Conservation (phyloP, 2,797 vertebrate genomes). For the Cheirogaleus major region DNA sequence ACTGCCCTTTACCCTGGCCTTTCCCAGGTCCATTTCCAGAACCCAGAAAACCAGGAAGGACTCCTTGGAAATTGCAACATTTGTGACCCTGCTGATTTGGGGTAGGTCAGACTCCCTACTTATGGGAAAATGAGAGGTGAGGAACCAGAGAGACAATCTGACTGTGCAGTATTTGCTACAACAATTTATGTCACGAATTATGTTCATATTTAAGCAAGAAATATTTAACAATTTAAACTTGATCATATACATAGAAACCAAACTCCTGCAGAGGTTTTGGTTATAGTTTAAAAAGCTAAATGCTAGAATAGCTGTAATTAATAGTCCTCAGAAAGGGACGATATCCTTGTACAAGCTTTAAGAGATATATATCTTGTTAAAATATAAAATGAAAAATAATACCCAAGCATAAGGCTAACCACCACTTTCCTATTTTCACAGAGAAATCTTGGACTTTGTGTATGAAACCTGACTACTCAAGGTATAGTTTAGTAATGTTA, state of each 20-base stretch:
- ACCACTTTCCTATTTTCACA: constrained; percentile 19
- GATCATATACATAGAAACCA: constrained; percentile 14
- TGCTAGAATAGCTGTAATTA: constrained; percentile 28
- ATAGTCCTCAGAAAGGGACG: neutral
- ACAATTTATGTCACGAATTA: constrained; percentile 7
- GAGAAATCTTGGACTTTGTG: neutral
- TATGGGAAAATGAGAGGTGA: neutral
- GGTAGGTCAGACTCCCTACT: neutral
- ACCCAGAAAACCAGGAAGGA: constrained; percentile 31
- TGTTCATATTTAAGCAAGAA: constrained; percentile 16
- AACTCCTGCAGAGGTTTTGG: constrained; percentile 15
- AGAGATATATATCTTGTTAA: neutral
- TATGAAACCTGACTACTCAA: constrained; percentile 4
- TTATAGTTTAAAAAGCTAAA: constrained; percentile 17
- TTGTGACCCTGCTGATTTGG: neutral
- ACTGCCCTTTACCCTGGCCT: neutral
- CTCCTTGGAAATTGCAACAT: neutral
- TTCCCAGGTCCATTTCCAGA: constrained; percentile 34
- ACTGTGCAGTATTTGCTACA: neutral
- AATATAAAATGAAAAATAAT: constrained; percentile 33
- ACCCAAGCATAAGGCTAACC: constrained; percentile 1
- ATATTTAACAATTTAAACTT: constrained; percentile 25
- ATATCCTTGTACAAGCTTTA: neutral
- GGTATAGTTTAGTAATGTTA: neutral
- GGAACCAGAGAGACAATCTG: constrained; percentile 1